Base-by-base conservation (phyloP, 2,797 vertebrate genomes). In the Amphiprion clarkii region DNA sequence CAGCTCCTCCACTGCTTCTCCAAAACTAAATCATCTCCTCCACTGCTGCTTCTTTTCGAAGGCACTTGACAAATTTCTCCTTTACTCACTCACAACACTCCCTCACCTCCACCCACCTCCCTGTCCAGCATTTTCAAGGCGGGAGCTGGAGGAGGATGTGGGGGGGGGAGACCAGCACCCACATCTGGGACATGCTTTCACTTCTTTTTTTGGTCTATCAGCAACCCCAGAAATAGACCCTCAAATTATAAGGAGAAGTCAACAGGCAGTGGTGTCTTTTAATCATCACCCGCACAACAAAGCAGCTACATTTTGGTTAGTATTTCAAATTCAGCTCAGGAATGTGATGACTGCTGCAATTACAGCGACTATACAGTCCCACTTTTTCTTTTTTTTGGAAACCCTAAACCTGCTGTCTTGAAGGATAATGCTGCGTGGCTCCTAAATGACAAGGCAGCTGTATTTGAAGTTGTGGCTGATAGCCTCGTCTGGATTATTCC, bases 51-150 rank as follows among this genome's bases (percentile, higher is more conserved):
- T 68, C 71, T 88, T 88, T 87, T 89, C 64, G 59, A 88, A 81
- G 51, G 71, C 78, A 83, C 68, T 76, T 92, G 88, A 71, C 78
- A 92, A 86, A 92, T 87, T 73, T 85, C 74, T 83, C 56, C 67
- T 81, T 68, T 33, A 21, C 60, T 36, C 48, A 5, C 60, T 57
- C 39, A 19, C 60, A 64, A 3, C 67, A 49, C 48, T n/a, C 60
- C 78, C 66, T 54, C 64, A 23, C 74, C 55, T 52, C 46, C 56
- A 46, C 39, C 63, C 59, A 25, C 68, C 60, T 48, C 56, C 16
- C 2, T 52, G 44, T 79, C 57, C 52, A 0, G 60, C 60, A 75
- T 67, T 69, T 67, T 39, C 31, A 56, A 62, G 56, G 67, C 29
- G 4, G 61, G 49, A 78, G 51, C 10, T 29, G 29, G 39, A 58